Evolutionary conservation across 2,797 vertebrate species (phyloP), one percentile per base, ranked within the genome.

Genomic region (Notolabrus celidotus): DNA sequence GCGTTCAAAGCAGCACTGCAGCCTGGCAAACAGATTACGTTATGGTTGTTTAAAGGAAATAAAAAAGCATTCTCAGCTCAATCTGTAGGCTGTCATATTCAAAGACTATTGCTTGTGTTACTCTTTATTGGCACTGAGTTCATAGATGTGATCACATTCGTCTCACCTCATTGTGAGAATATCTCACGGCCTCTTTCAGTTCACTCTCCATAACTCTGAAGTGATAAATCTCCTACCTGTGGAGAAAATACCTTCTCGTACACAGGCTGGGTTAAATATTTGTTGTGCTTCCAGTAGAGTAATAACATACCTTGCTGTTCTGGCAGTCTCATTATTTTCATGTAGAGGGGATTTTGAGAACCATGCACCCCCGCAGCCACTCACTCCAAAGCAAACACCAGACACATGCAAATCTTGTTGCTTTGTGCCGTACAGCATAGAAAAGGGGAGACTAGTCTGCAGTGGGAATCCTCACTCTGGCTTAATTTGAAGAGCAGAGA

Each of bases 251-350:
- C 19, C 27, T 29, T 53, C 43, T 60, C 0, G 1, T 45, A 33
- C 71, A 27, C 29, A 62, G 33, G 46, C 17, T 53, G 49, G 55
- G 67, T 73, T 51, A 61, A 75, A 70, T 61, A 56, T 77, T 52
- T 55, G 47, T 1, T 53, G 59, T 43, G 31, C 47, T 71, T 65
- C 55, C 50, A 41, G 56, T 11, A 71, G 71, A 77, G 76, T 76
- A 64, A 83, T 83, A 65, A 65, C 4, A 71, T 19, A 29, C 45
- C 20, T 56, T 38, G 22, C 54, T 65, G n/a, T 46, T 58, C 14
- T 74, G 70, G 57, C 82, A 74, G 67, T 23, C 51, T 73, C 62
- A 71, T 83, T 77, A 82, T 56, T 78, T 69, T 63, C 27, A 45
- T 57, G 25, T 46, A 25, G 73, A 67, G 71, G 55, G 15, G 15